These are phyloP conservation scores for Poecilus cupreus DNA, from an alignment of 2,888 invertebrate genomes.

Conservation along the genomic window DNA sequence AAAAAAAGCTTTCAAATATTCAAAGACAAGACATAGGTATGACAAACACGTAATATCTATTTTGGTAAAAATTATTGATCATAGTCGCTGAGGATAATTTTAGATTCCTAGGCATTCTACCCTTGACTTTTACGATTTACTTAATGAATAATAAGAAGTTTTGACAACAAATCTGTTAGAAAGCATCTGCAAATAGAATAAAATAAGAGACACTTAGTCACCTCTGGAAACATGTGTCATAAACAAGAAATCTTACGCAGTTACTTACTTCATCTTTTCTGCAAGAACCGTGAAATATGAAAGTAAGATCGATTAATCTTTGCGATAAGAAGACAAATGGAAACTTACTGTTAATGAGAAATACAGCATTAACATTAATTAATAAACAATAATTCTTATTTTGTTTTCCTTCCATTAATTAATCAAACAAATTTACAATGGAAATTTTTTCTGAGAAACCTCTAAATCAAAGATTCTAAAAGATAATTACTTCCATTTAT, in stretches of 20 bases:
- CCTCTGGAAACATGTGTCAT: constrained; percentile 24
- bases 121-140: constrained; percentile 9
- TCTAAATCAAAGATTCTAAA: too few species aligned
- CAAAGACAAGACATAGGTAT: not conserved
- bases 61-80: constrained; percentile 10
- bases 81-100: not conserved
- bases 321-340: not conserved
- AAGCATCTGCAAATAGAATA: constrained; percentile 19
- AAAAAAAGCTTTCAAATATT: not conserved
- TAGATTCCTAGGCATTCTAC: not conserved
- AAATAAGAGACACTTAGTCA: constrained; percentile 12
- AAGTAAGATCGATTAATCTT: constrained; percentile 15
- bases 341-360: constrained; percentile 12
- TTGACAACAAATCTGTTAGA: constrained; percentile 28
- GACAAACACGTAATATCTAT: constrained; percentile 5
- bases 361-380: constrained; percentile 6
- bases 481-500: constrained; percentile 35
- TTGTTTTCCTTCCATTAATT: not conserved
- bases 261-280: constrained; percentile 5
- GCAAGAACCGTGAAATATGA: constrained; percentile 20
- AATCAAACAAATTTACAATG: not conserved
- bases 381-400: not conserved
- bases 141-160: constrained; percentile 22
- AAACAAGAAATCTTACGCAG: constrained; percentile 14
- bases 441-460: too few species aligned